phyloP scores from a whole-genome alignment of 2,797 vertebrate species.

The Eulemur albifrons region DNA sequence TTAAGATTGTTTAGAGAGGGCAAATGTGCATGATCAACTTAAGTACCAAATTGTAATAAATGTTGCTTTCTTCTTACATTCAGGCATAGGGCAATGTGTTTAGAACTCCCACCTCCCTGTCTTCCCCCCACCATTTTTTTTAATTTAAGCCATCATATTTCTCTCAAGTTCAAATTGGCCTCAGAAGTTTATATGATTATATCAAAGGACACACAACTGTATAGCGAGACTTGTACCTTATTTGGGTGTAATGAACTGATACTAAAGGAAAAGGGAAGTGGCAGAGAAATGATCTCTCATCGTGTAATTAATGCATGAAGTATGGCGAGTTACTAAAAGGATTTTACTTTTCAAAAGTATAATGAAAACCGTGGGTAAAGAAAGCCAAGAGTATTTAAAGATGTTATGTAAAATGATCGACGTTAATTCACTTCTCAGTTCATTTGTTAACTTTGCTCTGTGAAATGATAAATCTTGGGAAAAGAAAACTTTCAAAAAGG shows the following conservation, averaged over 20 bases:
- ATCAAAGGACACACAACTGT: background rate
- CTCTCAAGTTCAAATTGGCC: background rate
- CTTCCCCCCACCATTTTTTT: background rate
- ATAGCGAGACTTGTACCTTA: background rate
- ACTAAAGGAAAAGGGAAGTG: background rate
- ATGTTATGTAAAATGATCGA: background rate
- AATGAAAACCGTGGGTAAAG: background rate
- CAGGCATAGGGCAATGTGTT: background rate
- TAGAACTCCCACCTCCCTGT: background rate
- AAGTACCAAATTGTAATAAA: background rate
- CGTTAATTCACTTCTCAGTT: background rate
- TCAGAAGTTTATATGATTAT: background rate
- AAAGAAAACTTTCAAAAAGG: background rate
- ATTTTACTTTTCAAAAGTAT: slow-evolving; percentile 25
- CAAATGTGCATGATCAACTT: background rate
- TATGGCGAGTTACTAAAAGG: background rate
- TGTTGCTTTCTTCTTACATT: background rate
- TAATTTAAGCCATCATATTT: background rate
- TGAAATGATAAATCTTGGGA: background rate
- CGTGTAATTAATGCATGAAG: background rate
- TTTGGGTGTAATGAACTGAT: background rate
- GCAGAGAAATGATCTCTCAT: background rate
- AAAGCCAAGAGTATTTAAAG: background rate
- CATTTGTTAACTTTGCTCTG: background rate
- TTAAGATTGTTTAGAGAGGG: background rate